phyloP scores from a whole-genome alignment of 2,113 vertebrate genomes.

The Cottus gobio region DNA sequence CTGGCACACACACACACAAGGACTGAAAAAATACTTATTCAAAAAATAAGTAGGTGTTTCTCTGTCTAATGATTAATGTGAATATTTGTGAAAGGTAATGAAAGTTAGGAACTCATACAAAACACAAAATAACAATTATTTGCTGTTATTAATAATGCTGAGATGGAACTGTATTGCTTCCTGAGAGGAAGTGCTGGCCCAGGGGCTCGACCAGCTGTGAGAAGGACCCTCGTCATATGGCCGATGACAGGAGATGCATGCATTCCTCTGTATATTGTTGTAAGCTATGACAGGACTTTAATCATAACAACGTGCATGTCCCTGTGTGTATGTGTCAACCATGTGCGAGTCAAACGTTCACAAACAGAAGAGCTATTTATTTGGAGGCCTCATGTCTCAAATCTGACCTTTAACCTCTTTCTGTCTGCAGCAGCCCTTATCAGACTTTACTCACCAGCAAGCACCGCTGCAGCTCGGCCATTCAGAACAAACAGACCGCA shows the following conservation, averaged over 20 bases:
- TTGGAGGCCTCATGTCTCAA: not conserved
- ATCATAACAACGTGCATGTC: conserved; percentile 37
- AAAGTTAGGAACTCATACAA: not conserved
- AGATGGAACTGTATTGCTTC: conserved; percentile 39
- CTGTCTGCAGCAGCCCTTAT: conserved; percentile 18
- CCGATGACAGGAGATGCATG: conserved; percentile 33
- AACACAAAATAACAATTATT: conserved; percentile 13
- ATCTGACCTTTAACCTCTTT: conserved; percentile 13
- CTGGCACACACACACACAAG: not conserved
- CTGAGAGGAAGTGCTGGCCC: conserved; percentile 41
- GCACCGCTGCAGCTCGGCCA: conserved; percentile 27
- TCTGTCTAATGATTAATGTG: not conserved
- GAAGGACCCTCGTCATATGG: conserved; percentile 10
- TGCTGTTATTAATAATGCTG: conserved; percentile 4
- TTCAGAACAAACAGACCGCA: conserved; percentile 64
- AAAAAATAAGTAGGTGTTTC: not conserved
- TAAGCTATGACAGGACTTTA: conserved; percentile 18
- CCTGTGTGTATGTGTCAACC: conserved; percentile 16
- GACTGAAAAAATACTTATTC: not conserved
- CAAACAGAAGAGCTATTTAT: not conserved
- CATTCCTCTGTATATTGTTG: conserved; percentile 38
- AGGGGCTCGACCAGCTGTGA: conserved; percentile 42
- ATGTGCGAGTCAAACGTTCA: not conserved
- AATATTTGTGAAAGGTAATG: not conserved
- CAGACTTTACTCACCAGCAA: conserved; percentile 19